These are phyloP conservation scores for Valencia hispanica DNA, from an alignment of 2,797 vertebrate genomes.

Conservation along the genomic window DNA sequence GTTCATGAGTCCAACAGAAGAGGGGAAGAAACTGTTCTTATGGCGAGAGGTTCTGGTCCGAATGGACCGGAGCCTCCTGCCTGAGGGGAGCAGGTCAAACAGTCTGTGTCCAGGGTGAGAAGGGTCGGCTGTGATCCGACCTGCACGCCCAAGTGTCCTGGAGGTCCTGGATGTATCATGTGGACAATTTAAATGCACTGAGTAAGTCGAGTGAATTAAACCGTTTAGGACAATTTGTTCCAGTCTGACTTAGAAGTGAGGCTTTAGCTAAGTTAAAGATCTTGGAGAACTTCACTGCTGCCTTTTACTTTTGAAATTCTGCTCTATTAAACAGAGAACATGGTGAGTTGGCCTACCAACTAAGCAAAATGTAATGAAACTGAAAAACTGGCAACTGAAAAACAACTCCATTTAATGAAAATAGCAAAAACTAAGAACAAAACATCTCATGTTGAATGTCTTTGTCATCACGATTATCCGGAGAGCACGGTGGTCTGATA, in stretches of 20 bases:
- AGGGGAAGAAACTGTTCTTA: no score
- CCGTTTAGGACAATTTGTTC: neutral
- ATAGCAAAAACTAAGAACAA: neutral
- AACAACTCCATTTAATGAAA: neutral
- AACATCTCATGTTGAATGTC: neutral
- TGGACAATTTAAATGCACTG: no score
- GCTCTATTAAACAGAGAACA: neutral
- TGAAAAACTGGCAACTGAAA: neutral
- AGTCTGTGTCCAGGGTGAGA: no score
- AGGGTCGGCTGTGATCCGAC: no score
- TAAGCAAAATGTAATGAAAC: neutral
- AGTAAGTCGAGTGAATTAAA: neutral
- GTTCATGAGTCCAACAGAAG: no score
- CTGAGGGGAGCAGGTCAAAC: no score
- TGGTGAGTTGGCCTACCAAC: neutral
- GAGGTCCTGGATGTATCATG: no score
- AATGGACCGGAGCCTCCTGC: no score
- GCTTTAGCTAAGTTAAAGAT: neutral
- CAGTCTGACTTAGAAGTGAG: neutral
- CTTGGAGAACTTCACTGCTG: neutral
- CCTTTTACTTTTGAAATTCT: neutral
- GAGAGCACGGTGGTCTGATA: neutral
- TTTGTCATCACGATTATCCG: neutral
- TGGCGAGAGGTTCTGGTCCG: no score
- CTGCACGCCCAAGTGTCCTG: no score